Base-by-base conservation (phyloP, 2,113 vertebrate species). In the Paramisgurnus dabryanus region DNA sequence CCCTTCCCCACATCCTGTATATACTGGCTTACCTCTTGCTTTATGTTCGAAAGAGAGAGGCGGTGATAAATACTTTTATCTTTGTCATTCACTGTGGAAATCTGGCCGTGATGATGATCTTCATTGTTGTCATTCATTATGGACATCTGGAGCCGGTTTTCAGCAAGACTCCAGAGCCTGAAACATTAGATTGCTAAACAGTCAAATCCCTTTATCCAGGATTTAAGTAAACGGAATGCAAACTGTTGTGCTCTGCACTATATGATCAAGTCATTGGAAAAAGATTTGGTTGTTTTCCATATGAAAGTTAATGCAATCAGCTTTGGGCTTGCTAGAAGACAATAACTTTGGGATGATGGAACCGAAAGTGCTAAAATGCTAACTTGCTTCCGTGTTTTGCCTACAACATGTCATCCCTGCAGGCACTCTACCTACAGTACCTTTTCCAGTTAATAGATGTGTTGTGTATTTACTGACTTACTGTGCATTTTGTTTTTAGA, bases 81-180 rank as follows among this genome's bases (percentile, higher is more conserved):
- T 75, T 82, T 83, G 55, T 86, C 87, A 82, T 34, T 89, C 65
- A 82, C 89, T 83, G 87, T 80, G 15, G 87, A 85, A 70, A 91
- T 50, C 81, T 92, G 91, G 55, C 11, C 13, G 3, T 15, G 78
- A 4, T 49, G 86, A 0, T 85, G 81, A 45, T 70, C 73, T 76
- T 91, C 88, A 15, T 91, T 83, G 72, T 82, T 82, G 58, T 85
- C 87, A 81, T 27, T 89, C 68, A 80, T 90, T 81, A 86, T 78
- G 12, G 87, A 85, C 67, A 91, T 45, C 82, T 92, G 91, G 45
- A 89, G 86, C 34, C 87, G 88, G 77, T 58, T 85, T 67, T 93
- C 93, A 69, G 85, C 87, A 49, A 91, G 81, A 80, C 77, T 90
- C 92, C 92, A 93, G 15, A 92, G 70, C 61, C 93, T 93, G 80